phyloP scores from a whole-genome alignment of 2,113 vertebrate genomes.

The Seriola dumerili region DNA sequence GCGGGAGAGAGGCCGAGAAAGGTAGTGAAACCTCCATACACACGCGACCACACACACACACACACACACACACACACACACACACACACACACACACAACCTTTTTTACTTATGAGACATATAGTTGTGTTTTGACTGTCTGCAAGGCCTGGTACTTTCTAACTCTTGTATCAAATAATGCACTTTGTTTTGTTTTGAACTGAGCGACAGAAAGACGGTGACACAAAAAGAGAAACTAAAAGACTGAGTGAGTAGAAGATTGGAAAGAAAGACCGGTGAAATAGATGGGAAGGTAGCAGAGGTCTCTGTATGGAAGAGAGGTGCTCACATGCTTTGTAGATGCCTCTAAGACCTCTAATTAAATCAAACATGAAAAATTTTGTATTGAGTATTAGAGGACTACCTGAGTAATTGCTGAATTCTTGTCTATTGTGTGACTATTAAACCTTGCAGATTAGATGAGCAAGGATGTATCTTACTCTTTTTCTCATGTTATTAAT shows the following conservation, averaged over 20 bases:
- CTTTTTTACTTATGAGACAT: conserved; percentile 6
- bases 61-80: neutral
- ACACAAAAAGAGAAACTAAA: conserved; percentile 12
- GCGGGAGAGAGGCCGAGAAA: conserved; percentile 20
- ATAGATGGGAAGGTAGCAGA: neutral
- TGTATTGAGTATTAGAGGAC: neutral
- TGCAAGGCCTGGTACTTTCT: conserved; percentile 21
- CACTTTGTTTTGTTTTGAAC: conserved; percentile 29
- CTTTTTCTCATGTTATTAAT: neutral
- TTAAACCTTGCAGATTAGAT: conserved; percentile 5
- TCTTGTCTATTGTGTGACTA: neutral
- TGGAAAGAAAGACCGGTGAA: neutral
- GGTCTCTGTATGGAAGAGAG: neutral
- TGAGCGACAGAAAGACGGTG: neutral
- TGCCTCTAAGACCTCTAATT: neutral
- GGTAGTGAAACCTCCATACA: conserved; percentile 31
- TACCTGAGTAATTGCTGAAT: neutral
- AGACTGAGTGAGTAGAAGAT: neutral
- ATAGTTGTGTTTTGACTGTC: conserved; percentile 7
- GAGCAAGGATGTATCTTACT: neutral
- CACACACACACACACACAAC: neutral
- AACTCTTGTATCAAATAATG: conserved; percentile 9
- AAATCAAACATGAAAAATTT: neutral
- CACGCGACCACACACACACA: conserved; percentile 9
- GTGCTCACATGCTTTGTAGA: neutral